Evolutionary conservation across 2,888 invertebrate genomes (phyloP).

Genomic region (Drosophila ezoana): DNA sequence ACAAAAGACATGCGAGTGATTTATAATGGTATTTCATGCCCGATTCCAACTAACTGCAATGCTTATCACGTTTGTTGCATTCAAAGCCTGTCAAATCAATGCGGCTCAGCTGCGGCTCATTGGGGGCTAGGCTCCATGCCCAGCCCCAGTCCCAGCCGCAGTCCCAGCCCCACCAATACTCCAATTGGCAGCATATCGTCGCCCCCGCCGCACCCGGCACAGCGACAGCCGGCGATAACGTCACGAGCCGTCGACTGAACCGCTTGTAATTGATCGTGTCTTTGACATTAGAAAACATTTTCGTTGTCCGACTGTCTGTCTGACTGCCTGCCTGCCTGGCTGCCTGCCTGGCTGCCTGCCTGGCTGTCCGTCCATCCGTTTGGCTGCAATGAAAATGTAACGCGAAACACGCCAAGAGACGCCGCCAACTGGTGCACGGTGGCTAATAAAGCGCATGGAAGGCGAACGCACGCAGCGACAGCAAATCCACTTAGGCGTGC

Average conservation of each 20-base stretch:
- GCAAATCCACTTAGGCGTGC: slow-evolving; percentile 82
- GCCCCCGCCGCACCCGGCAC: neutral
- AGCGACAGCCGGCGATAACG: slow-evolving; percentile 31
- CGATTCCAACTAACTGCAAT: slow-evolving; percentile 27
- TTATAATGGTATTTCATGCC: slow-evolving; percentile 28
- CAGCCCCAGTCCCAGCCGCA: slow-evolving; percentile 1
- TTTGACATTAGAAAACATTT: slow-evolving; percentile 74
- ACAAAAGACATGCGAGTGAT: slow-evolving; percentile 23
- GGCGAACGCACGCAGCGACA: slow-evolving; percentile 57
- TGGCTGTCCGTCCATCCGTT: slow-evolving; percentile 5
- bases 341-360: slow-evolving; percentile 5
- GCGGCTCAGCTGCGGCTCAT: slow-evolving; percentile 20
- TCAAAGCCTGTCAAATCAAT: slow-evolving; percentile 28
- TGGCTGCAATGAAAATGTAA: slow-evolving; percentile 53
- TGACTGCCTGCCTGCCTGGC: slow-evolving; percentile 4
- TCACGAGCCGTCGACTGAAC: slow-evolving; percentile 64
- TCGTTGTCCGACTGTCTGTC: slow-evolving; percentile 21
- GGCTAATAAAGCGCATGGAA: slow-evolving; percentile 75
- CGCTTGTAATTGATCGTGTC: slow-evolving; percentile 77
- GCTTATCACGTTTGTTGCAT: slow-evolving; percentile 41
- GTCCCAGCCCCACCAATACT: slow-evolving; percentile 6
- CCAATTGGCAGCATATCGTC: neutral
- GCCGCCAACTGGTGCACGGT: slow-evolving; percentile 73
- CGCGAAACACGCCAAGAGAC: slow-evolving; percentile 58
- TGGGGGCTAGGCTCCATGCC: slow-evolving; percentile 30